A percentile compares a stretch with the other conserved stretches of the same genome.
Evolutionary conservation across 2,888 invertebrate species (phyloP).

Genomic region (Azorinus chamasolen): DNA sequence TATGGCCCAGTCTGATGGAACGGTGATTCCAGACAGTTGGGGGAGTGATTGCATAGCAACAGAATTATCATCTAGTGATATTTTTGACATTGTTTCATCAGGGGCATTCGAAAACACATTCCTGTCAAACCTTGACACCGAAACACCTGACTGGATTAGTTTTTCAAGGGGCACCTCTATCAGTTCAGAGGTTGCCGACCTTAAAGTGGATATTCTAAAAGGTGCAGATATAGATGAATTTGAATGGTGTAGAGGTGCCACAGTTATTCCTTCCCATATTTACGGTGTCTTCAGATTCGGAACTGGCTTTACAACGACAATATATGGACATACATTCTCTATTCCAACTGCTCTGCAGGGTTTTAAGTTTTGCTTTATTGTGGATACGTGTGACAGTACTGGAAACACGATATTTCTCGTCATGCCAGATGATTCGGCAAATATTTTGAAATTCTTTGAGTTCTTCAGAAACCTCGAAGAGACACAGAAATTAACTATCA

Average conservation of each 20-base stretch:
- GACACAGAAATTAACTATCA: constrained; percentile 16
- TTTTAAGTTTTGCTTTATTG: constrained; percentile 47
- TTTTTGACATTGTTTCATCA: constrained; percentile 40
- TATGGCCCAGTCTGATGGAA: too few relatives aligned
- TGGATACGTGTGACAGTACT: constrained; percentile 42
- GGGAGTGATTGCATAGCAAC: constrained; percentile 31
- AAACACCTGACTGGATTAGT: constrained; percentile 36
- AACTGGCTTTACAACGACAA: constrained; percentile 20
- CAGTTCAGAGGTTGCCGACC: constrained; percentile 28
- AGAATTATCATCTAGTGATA: constrained; percentile 29
- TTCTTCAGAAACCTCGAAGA: constrained; percentile 30
- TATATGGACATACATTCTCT: constrained; percentile 32
- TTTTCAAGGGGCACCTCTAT: constrained; percentile 9
- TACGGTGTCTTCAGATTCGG: constrained; percentile 46
- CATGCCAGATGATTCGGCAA: constrained; percentile 45
- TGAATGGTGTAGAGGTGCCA: constrained; percentile 42
- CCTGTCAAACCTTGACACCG: constrained; percentile 6
- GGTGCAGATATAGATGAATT: constrained; percentile 30
- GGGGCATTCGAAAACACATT: constrained; percentile 40
- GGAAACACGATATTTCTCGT: constrained; percentile 49
- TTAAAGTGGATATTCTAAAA: constrained; percentile 44
- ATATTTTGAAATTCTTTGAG: constrained; percentile 19
- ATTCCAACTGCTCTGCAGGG: constrained; percentile 28
- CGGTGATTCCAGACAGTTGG: too few relatives aligned
- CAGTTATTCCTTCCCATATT: constrained; percentile 36